A percentile compares a stretch with the other conserved stretches of the same genome.
phyloP scores from a whole-genome alignment of 2,113 vertebrate genomes.

The Saimiri boliviensis region DNA sequence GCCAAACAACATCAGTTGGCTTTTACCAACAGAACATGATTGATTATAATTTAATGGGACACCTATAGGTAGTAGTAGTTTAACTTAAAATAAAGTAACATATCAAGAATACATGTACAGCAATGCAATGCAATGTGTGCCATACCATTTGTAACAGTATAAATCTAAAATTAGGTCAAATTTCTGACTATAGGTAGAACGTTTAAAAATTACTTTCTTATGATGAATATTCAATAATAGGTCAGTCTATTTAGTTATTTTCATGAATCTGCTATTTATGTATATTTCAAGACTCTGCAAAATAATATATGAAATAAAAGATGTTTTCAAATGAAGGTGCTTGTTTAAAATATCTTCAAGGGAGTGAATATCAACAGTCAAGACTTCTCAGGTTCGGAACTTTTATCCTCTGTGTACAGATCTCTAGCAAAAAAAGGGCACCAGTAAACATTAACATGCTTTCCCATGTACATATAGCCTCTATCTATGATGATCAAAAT shows the following conservation, averaged over 20 bases:
- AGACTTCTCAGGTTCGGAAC: background rate
- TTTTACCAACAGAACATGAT: constrained; percentile 26
- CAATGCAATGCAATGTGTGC: background rate
- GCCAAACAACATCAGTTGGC: background rate
- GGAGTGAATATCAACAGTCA: background rate
- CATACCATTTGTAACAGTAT: background rate
- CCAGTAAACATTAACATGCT: background rate
- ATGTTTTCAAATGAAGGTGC: background rate
- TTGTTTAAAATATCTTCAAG: background rate
- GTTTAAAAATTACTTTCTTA: background rate
- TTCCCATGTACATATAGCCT: background rate
- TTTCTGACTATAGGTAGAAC: background rate
- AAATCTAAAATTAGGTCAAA: background rate
- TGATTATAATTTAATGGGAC: constrained; percentile 48
- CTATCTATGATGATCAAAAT: background rate
- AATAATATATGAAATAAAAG: background rate
- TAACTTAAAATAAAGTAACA: background rate
- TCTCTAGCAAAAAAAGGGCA: background rate
- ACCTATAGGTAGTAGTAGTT: constrained; percentile 6
- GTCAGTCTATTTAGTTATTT: background rate
- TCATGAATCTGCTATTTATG: background rate
- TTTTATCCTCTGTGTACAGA: background rate
- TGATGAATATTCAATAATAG: background rate
- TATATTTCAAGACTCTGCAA: background rate
- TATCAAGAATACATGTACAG: background rate